These are phyloP conservation scores for Poeciliopsis gracilis DNA, from an alignment of 2,797 vertebrate genomes.

Conservation along the genomic window DNA sequence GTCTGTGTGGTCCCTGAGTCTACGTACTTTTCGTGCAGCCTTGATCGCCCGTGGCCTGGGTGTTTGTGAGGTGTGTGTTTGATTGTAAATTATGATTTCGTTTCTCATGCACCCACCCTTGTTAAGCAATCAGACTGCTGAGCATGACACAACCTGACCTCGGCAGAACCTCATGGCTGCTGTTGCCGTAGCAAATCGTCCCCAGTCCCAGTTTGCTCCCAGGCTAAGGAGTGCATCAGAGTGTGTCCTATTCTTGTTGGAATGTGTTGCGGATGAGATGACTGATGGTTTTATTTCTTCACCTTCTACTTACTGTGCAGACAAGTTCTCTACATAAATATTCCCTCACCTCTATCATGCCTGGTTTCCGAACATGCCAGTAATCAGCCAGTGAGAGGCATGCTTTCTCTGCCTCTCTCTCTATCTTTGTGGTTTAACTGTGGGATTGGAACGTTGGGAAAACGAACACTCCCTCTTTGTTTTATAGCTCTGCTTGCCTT, in stretches of 20 bases:
- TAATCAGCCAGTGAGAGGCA: constrained; percentile 67
- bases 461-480: constrained; percentile 55
- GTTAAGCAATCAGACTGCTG: constrained; percentile 78
- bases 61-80: constrained; percentile 71
- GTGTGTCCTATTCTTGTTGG: constrained; percentile 52
- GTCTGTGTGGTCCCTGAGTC: constrained; percentile 81
- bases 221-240: constrained; percentile 57
- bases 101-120: constrained; percentile 63
- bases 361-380: constrained; percentile 55
- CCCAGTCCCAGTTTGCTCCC: constrained; percentile 55
- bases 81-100: constrained; percentile 75
- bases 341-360: constrained; percentile 38
- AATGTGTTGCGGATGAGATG: constrained; percentile 60
- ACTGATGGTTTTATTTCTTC: constrained; percentile 62
- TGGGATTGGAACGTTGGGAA: constrained; percentile 51
- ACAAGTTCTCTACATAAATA: constrained; percentile 58
- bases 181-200: constrained; percentile 39
- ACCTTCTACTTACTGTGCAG: constrained; percentile 59
- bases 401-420: constrained; percentile 57
- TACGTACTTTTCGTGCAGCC: constrained; percentile 56
- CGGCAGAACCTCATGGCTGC: constrained; percentile 69
- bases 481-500: constrained; percentile 53
- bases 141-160: constrained; percentile 75
- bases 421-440: constrained; percentile 60
- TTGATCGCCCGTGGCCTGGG: constrained; percentile 67